Conservation (phyloP, 2,888 invertebrate genomes). For the Poecilobothrus nobilitatus region DNA sequence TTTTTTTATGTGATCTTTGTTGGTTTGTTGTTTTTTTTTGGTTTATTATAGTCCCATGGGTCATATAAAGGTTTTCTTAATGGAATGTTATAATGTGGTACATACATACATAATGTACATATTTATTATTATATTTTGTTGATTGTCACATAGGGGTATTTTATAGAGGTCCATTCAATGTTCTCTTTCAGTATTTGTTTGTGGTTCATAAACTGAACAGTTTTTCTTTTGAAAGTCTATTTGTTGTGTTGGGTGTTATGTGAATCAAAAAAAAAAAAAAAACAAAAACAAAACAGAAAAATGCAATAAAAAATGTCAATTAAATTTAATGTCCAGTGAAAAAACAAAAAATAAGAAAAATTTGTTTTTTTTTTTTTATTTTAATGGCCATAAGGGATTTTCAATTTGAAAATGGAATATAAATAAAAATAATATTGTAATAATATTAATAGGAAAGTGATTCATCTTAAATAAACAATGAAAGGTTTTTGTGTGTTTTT, state of each 20-base stretch:
- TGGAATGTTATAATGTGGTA: neutral
- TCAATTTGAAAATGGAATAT: no score
- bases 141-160: neutral
- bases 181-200: neutral
- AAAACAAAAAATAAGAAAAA: neutral
- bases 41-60: neutral
- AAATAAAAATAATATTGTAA: no score
- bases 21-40: no score
- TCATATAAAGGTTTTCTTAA: constrained; percentile 5
- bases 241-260: neutral
- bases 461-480: no score
- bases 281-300: no score
- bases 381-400: neutral
- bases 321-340: neutral
- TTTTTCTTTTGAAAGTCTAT: no score
- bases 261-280: neutral
- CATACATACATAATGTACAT: no score
- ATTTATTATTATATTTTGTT: no score
- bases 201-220: neutral
- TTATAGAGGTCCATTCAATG: neutral
- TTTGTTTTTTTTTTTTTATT: no score
- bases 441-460: no score
- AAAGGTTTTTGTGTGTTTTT: no score
- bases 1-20: no score
- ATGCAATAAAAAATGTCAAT: constrained; percentile 1